Evolutionary conservation across 2,888 invertebrate species (phyloP), one percentile per base, ranked within the genome.

Genomic region (Stenotaenia linearis): DNA sequence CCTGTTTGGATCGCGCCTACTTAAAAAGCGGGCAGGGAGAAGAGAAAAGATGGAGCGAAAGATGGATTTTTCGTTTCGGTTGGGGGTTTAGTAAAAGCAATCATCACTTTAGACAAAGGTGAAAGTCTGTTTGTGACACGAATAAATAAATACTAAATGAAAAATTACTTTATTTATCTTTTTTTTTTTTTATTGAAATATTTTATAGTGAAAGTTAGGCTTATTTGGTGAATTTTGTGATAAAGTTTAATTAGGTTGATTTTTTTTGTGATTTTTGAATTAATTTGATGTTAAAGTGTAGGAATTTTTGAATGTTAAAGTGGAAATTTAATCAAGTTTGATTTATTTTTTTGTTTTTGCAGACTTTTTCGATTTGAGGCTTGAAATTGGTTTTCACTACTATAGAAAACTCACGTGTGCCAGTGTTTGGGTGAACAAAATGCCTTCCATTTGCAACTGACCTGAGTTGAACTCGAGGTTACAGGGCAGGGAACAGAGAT

Each of bases 1-100:
- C 75, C 18, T 75, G 30, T 75, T 75, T 32, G 35, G 75, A 75
- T 18, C 30, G 75, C 35, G 75, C 75, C 75, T 75, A 75, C 35
- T 75, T 32, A 32, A 75, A 25, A 23, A 21, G 18, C 23, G 15
- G 18, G 75, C 12, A 75, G 75, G 21, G 23, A 69, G 28, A 12
- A 69, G n/a, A 15, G n/a, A 75, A 21, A 23, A 56, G 56, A 56
- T 21, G 21, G 21, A 56, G 45, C 45, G n/a, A 56, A 56, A 56
- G 56, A 56, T 56, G 56, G 56, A 56, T 56, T 56, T 56, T 56
- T 45, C 45, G 12, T 45, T 45, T 45, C 45, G 45, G 12, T 45
- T 32, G 32, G 32, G 32, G 32, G 32, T 45, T 56, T 56, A 23
- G 56, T 23, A 3, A 56, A 56, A 56, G 56, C 56, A 56, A 56